Conservation (phyloP, 2,797 vertebrate genomes). For the Alca torda region DNA sequence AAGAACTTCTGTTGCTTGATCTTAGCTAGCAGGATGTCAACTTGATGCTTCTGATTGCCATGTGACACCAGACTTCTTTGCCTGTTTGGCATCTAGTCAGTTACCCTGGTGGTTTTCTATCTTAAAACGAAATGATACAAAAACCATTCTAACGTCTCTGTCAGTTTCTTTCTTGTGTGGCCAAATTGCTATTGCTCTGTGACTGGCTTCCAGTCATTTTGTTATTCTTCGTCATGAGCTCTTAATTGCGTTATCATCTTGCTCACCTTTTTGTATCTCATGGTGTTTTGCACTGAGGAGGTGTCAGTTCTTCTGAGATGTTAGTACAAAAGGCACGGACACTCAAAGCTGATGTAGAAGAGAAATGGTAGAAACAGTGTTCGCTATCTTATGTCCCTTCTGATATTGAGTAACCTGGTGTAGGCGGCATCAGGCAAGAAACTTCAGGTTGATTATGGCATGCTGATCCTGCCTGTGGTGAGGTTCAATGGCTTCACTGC, state of each 20-base stretch:
- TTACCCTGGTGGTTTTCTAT: background rate
- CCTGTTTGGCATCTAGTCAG: background rate
- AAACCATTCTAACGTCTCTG: background rate
- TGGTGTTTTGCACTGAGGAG: background rate
- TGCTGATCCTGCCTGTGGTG: background rate
- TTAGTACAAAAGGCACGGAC: fast-evolving
- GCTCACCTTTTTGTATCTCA: background rate
- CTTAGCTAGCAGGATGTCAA: background rate
- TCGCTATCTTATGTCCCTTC: background rate
- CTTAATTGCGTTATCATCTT: background rate
- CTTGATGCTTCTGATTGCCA: background rate
- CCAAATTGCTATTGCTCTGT: background rate
- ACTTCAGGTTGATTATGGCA: background rate
- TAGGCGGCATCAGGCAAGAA: background rate
- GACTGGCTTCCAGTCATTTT: background rate
- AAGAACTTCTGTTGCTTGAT: background rate
- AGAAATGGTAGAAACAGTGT: background rate
- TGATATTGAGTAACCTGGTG: background rate
- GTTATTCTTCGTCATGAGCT: background rate
- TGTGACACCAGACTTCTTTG: background rate
- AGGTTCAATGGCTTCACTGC: background rate
- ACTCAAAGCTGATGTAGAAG: background rate
- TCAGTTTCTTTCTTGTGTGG: background rate
- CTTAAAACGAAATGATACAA: background rate
- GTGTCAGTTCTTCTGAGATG: background rate